Percentiles rank a stretch among this genome's conserved stretches.
phyloP scores from a whole-genome alignment of 2,113 vertebrate genomes.

The Myodes glareolus region DNA sequence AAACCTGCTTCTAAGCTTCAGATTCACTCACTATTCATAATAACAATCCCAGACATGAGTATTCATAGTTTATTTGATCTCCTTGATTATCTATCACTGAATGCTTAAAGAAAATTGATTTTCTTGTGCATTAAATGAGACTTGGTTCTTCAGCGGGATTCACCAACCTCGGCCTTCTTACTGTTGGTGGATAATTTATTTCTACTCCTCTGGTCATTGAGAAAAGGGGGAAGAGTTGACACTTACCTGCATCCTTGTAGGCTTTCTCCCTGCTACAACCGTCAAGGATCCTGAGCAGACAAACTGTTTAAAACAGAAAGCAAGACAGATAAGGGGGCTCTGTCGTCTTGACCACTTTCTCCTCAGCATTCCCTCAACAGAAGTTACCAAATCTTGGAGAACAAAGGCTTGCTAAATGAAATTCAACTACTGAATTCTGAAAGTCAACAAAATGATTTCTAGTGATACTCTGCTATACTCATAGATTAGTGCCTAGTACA shows the following conservation, averaged over 20 bases:
- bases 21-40: neutral
- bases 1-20: neutral
- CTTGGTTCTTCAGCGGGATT: neutral
- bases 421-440: neutral
- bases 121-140: neutral
- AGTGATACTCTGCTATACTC: neutral
- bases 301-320: conserved; percentile 61
- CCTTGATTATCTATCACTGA: neutral
- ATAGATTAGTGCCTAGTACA: neutral
- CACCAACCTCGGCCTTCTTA: neutral
- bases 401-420: neutral
- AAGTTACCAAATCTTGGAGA: neutral
- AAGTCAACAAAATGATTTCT: neutral
- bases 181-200: neutral
- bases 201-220: neutral
- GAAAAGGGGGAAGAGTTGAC: neutral
- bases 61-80: neutral
- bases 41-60: neutral
- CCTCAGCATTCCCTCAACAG: neutral
- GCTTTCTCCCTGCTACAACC: conserved; percentile 56
- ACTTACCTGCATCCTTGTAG: conserved; percentile 23
- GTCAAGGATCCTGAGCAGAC: conserved; percentile 48
- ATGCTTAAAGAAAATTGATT: neutral
- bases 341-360: neutral
- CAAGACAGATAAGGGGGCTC: neutral